A percentile compares a stretch with the other conserved stretches of the same genome.
Conservation (phyloP, 2,113 vertebrate genomes). For the Entosphenus tridentatus region DNA sequence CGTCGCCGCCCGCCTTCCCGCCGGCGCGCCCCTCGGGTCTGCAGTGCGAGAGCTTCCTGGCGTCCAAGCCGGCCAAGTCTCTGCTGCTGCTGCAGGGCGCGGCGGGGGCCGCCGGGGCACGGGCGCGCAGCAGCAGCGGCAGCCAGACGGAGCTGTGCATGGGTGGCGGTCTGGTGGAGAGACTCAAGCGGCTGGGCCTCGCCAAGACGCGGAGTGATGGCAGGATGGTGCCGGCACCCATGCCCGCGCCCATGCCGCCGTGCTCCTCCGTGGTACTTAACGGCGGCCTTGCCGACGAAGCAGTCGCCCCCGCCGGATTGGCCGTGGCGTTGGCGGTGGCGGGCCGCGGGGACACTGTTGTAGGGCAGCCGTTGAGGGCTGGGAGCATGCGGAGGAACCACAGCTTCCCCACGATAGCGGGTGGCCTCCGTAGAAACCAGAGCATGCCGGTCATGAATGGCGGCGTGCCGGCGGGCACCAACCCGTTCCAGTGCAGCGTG, state of each 20-base stretch:
- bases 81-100: conserved; percentile 71
- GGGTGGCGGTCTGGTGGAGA: conserved; percentile 70
- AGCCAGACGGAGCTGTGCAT: conserved; percentile 56
- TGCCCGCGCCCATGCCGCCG: conserved; percentile 24
- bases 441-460: no score
- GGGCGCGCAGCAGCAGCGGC: conserved; percentile 30
- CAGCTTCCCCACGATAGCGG: conserved; percentile 84
- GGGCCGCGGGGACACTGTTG: conserved; percentile 27
- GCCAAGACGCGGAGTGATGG: conserved; percentile 24
- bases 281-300: conserved; percentile 34
- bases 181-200: conserved; percentile 56
- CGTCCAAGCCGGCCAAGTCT: conserved; percentile 71
- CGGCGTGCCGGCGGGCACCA: no score
- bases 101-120: conserved; percentile 27
- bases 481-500: no score
- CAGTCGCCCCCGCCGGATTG: conserved; percentile 22
- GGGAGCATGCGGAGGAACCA: conserved; percentile 59
- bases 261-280: conserved; percentile 36
- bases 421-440: conserved; percentile 16
- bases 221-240: conserved; percentile 23
- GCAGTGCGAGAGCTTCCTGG: conserved; percentile 63
- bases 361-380: conserved; percentile 38
- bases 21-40: conserved; percentile 48
- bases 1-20: conserved; percentile 34
- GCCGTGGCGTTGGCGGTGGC: conserved; percentile 23